Conservation (phyloP, 2,113 vertebrate genomes). For the Rhodinocichla rosea region DNA sequence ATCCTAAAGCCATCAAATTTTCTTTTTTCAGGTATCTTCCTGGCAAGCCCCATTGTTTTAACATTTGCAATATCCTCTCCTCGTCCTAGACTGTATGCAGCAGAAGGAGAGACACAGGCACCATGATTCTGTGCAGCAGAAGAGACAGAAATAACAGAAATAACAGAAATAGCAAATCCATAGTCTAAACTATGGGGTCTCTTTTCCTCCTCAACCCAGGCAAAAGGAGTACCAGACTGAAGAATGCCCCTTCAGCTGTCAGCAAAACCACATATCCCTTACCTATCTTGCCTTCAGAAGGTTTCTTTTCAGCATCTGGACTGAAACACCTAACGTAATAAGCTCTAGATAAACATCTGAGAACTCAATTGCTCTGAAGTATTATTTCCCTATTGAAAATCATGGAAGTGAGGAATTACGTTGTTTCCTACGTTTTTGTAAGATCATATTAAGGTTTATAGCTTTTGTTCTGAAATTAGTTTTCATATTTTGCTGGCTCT, state of each 20-base stretch:
- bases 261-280: background rate
- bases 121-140: background rate
- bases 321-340: background rate
- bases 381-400: background rate
- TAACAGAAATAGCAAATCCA: background rate
- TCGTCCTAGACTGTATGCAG: background rate
- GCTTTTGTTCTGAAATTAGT: constrained; percentile 47
- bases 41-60: background rate
- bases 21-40: background rate
- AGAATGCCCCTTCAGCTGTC: background rate
- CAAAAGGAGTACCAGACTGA: background rate
- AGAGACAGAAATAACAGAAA: background rate
- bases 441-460: constrained; percentile 27
- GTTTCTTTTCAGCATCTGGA: background rate
- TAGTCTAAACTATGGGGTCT: background rate
- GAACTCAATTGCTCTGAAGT: constrained; percentile 10
- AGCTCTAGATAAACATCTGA: constrained; percentile 15
- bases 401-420: background rate
- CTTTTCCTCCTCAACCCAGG: background rate
- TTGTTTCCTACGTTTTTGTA: background rate
- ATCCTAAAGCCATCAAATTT: background rate
- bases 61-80: background rate
- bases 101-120: background rate
- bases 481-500: constrained; percentile 43
- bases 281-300: background rate